Evolutionary conservation across 2,888 invertebrate species (phyloP).

Genomic region (Thelaira solivaga): DNA sequence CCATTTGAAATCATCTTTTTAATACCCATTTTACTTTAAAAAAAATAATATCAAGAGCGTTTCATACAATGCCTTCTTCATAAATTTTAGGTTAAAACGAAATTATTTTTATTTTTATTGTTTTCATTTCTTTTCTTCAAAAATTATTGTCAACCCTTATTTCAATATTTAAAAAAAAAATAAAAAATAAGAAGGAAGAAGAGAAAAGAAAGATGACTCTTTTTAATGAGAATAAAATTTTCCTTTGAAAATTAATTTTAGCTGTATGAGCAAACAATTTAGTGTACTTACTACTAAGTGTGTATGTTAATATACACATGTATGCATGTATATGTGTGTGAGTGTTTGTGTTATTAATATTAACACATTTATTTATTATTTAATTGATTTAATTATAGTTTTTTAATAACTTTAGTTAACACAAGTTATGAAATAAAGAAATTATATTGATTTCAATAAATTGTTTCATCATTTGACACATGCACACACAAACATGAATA

Average conservation of each 20-base stretch:
- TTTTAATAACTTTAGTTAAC: slow-evolving; percentile 1
- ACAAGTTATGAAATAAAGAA: slow-evolving; percentile 1
- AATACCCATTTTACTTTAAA: slow-evolving; percentile 1
- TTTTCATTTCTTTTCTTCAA: not conserved
- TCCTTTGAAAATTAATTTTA: slow-evolving; percentile 16
- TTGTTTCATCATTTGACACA: too few relatives aligned
- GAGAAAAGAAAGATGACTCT: too few relatives aligned
- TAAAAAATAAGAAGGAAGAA: too few relatives aligned
- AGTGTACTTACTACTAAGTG: not conserved
- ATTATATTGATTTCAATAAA: not conserved
- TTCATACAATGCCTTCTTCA: too few relatives aligned
- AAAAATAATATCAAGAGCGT: not conserved
- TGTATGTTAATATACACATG: not conserved
- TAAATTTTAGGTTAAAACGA: too few relatives aligned
- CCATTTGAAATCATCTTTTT: slow-evolving; percentile 3
- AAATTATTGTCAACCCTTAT: not conserved
- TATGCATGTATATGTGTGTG: too few relatives aligned
- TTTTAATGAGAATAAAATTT: slow-evolving; percentile 17
- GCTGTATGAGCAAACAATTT: not conserved
- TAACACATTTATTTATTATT: slow-evolving; percentile 12
- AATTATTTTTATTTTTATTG: not conserved
- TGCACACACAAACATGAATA: too few relatives aligned
- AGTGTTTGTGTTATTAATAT: not conserved
- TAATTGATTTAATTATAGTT: slow-evolving; percentile 18
- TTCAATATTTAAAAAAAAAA: not conserved